Conservation (phyloP, 1,140 invertebrate genomes). For the Drosophila pruinosa region DNA sequence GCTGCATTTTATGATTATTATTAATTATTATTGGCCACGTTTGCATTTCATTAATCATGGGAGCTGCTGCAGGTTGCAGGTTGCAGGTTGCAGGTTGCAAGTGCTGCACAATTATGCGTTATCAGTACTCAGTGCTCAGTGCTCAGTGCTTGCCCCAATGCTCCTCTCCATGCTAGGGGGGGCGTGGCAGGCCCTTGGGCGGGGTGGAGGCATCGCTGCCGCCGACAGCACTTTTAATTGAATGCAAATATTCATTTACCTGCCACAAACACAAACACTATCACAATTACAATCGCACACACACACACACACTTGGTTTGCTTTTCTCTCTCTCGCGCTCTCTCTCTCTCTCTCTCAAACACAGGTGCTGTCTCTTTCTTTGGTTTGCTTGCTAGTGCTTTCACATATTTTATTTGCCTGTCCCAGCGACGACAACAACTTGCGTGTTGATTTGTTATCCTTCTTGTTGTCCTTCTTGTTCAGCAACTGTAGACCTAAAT, state of each 20-base stretch:
- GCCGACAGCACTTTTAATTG: constrained; percentile 52
- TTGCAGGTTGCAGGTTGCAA: constrained; percentile 14
- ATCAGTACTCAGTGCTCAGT: constrained; percentile 7
- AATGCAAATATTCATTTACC: constrained; percentile 57
- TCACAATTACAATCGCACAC: neutral
- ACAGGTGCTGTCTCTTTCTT: neutral
- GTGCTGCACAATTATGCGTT: constrained; percentile 32
- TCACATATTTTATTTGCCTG: constrained; percentile 35
- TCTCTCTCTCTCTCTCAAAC: neutral
- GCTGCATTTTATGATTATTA: constrained; percentile 32
- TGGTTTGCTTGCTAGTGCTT: neutral
- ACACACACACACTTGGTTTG: neutral
- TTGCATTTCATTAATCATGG: constrained; percentile 55
- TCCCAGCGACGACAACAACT: neutral
- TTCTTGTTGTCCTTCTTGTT: neutral
- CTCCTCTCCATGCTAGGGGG: constrained; percentile 4
- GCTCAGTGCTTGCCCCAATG: constrained; percentile 14
- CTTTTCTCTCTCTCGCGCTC: neutral
- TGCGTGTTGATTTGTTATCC: neutral
- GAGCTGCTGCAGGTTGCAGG: constrained; percentile 5
- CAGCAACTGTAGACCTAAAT: constrained; percentile 8
- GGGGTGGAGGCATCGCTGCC: constrained; percentile 45
- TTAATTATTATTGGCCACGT: constrained; percentile 60
- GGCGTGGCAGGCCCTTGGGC: constrained; percentile 33
- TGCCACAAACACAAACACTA: constrained; percentile 12